Percentiles rank a stretch among this genome's conserved stretches.
Evolutionary conservation across 2,113 vertebrate species (phyloP).

Genomic region (Orientallactaga bullata): DNA sequence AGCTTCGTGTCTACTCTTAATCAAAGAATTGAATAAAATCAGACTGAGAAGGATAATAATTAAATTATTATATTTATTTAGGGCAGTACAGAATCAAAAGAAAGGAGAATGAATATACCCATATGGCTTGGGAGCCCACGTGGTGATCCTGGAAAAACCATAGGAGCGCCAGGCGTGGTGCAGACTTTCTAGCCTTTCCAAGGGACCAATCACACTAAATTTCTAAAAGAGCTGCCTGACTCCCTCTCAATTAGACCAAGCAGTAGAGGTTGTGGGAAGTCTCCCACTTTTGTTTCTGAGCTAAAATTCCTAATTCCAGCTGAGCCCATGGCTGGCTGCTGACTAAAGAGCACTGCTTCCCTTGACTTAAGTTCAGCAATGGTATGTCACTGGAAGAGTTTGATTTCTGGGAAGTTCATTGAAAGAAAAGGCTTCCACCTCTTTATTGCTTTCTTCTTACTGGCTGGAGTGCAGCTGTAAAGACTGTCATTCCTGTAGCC

Average conservation of each 20-base stretch:
- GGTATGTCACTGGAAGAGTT: background rate
- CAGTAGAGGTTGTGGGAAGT: background rate
- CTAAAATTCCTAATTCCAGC: background rate
- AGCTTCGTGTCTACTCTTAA: too few species aligned
- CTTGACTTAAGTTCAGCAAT: background rate
- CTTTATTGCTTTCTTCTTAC: background rate
- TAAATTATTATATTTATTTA: too few species aligned
- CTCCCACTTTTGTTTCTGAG: background rate
- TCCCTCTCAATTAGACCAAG: background rate
- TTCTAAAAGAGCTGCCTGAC: too few species aligned
- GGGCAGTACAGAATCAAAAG: too few species aligned
- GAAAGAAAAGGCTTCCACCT: background rate
- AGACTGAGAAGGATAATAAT: too few species aligned
- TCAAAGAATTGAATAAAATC: too few species aligned
- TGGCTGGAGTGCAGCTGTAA: background rate
- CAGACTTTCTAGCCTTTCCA: too few species aligned
- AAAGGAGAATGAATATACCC: too few species aligned
- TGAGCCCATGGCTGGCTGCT: background rate
- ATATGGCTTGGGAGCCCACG: too few species aligned
- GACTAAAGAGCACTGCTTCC: background rate
- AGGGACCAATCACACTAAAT: too few species aligned
- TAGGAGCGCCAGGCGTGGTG: too few species aligned
- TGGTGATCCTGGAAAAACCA: too few species aligned
- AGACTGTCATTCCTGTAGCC: background rate
- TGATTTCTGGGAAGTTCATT: constrained; percentile 25